phyloP scores from a whole-genome alignment of 2,888 invertebrate species.

The Phyllotreta cruciferae region DNA sequence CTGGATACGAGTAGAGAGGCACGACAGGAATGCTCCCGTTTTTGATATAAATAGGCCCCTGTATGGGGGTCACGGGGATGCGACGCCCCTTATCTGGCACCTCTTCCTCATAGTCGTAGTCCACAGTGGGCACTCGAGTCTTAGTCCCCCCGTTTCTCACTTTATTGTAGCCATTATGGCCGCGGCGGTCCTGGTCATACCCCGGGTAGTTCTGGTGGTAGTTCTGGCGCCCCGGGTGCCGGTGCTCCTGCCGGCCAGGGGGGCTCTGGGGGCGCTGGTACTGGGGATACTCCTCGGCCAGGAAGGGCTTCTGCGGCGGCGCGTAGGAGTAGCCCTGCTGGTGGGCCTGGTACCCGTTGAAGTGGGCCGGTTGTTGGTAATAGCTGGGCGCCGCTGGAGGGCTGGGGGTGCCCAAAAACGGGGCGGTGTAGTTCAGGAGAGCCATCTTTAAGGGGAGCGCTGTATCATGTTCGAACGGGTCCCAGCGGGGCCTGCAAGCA shows the following conservation, averaged over 20 bases:
- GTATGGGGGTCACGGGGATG: slow-evolving; percentile 81
- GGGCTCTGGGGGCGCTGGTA: slow-evolving; percentile 59
- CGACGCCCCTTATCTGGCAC: slow-evolving; percentile 39
- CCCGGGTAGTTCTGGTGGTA: background rate
- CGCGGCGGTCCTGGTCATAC: background rate
- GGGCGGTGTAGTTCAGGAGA: slow-evolving; percentile 55
- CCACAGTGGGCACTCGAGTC: slow-evolving; percentile 73
- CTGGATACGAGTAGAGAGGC: slow-evolving; percentile 84
- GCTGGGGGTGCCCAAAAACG: slow-evolving; percentile 52
- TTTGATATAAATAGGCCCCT: slow-evolving; percentile 85
- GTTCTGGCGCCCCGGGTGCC: slow-evolving; percentile 4
- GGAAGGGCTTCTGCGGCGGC: slow-evolving; percentile 55
- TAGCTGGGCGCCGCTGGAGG: slow-evolving; percentile 50
- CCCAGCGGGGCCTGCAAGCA: slow-evolving; percentile 3
- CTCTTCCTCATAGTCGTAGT: slow-evolving; percentile 69
- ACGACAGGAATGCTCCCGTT: slow-evolving; percentile 88
- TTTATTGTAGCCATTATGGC: slow-evolving; percentile 62
- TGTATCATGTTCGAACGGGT: slow-evolving; percentile 11
- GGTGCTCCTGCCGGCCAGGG: slow-evolving; percentile 16
- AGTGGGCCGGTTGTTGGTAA: slow-evolving; percentile 43
- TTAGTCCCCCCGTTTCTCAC: slow-evolving; percentile 66
- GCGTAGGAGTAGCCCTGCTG: slow-evolving; percentile 55
- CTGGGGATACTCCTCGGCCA: slow-evolving; percentile 59
- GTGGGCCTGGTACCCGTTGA: slow-evolving; percentile 33
- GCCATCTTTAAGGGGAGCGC: slow-evolving; percentile 49